Conservation (phyloP, 92 coral and sea anemone genomes). For the Heteractis magnifica region DNA sequence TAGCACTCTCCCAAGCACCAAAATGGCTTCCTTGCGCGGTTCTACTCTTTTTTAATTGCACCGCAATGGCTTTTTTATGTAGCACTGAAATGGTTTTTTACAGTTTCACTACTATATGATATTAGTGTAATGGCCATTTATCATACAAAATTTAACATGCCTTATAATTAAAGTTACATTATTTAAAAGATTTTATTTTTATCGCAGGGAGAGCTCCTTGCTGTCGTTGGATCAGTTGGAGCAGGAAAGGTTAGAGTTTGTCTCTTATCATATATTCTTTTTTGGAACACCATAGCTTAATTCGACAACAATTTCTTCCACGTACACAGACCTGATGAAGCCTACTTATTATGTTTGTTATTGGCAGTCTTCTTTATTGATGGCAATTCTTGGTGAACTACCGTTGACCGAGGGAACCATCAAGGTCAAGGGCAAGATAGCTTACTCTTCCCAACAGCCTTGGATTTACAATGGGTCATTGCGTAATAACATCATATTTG, state of each 20-base stretch:
- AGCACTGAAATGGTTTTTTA: not conserved
- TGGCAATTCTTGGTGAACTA: slow-evolving; percentile 65
- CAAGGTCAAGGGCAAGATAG: slow-evolving; percentile 58
- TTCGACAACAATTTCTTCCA: not conserved
- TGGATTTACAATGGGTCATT: slow-evolving; percentile 66
- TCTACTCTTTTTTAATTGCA: too few relatives aligned
- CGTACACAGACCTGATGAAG: not conserved
- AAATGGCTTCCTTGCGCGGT: not conserved
- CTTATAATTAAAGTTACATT: not conserved
- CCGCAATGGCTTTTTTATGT: not conserved
- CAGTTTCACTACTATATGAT: not conserved
- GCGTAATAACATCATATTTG: slow-evolving; percentile 53
- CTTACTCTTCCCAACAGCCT: slow-evolving; percentile 61
- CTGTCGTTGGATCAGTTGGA: slow-evolving; percentile 74
- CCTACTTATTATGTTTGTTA: not conserved
- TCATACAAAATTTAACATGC: too few relatives aligned
- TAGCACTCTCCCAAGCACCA: not conserved
- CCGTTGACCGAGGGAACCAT: slow-evolving; percentile 49
- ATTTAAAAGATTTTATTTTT: not conserved
- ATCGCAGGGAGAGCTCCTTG: slow-evolving; percentile 62
- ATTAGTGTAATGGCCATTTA: not conserved
- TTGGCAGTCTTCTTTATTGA: slow-evolving; percentile 53
- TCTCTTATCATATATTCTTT: not conserved
- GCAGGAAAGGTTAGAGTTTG: slow-evolving; percentile 61
- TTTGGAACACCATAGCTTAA: not conserved